Base-by-base conservation (phyloP, 2,113 vertebrate genomes). In the Myotis davidii region DNA sequence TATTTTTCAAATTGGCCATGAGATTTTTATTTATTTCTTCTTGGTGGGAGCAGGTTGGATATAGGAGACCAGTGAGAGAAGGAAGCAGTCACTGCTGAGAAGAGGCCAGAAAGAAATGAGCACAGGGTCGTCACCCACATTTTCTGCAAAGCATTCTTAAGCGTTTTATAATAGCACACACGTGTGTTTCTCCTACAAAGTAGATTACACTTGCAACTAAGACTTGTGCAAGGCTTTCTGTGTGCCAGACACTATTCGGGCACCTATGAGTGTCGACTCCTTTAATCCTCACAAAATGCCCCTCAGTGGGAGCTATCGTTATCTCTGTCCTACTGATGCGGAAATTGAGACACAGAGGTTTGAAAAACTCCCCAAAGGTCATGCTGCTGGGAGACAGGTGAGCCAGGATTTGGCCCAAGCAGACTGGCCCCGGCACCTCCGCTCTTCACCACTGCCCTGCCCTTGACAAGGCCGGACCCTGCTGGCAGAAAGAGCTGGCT, bases 391-490 rank as follows among this genome's bases (percentile, higher is more conserved):
- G 14, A 84, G 39, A 13, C 5, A 9, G 45, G 25, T 9, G 59
- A 78, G 37, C 61, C 39, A 59, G 27, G 14, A n/a, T 42, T 29
- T 37, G 81, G 64, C 16, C 14, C 69, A 48, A 25, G 50, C 4
- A 5, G 50, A 5, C 14, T 1, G 5, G 4, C 32, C n/a, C 72
- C 14, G 4, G 8, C 11, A 0, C 39, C 37, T 2, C 17, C 16
- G 8, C 74, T 39, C 8, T 48, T 37, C 1, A 23, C 12, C 18
- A 3, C 0, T 0, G 20, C 16, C 6, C 54, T 7, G 13, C n/a
- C 37, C 48, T 61, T 16, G 8, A 3, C 32, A 16, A 48, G 39
- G 18, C 65, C n/a, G 11, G 1, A 8, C 9, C 67, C 37, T n/a
- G 2, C 5, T 0, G 2, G 37, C 7, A 34, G 4, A 23, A 56